Conservation (phyloP, 2,888 invertebrate genomes). For the Temnothorax ravouxi region DNA sequence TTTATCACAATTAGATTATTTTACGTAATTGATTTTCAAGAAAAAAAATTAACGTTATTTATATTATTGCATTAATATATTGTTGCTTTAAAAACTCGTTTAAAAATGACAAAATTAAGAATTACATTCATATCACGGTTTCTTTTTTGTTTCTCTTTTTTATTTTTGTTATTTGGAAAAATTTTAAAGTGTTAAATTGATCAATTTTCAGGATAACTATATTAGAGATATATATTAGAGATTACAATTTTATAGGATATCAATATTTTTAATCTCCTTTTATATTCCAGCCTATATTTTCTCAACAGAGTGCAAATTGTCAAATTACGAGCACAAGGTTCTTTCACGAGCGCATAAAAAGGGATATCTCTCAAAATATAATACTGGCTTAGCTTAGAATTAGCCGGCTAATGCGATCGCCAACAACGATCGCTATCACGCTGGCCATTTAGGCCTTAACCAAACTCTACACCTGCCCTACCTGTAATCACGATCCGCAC, state of each 20-base stretch:
- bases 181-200: background rate
- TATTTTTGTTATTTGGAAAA: background rate
- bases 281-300: background rate
- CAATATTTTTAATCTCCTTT: background rate
- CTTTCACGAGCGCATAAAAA: constrained; percentile 14
- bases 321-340: constrained; percentile 3
- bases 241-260: background rate
- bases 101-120: background rate
- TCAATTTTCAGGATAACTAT: background rate
- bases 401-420: constrained; percentile 77
- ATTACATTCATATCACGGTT: background rate
- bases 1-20: background rate
- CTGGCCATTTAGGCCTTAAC: constrained; percentile 76
- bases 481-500: constrained; percentile 71
- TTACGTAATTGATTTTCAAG: background rate
- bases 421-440: constrained; percentile 78
- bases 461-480: constrained; percentile 79
- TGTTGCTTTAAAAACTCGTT: too few relatives aligned
- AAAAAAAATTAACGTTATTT: background rate
- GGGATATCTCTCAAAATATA: constrained; percentile 65
- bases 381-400: constrained; percentile 77
- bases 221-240: background rate
- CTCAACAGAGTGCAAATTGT: constrained; percentile 27
- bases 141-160: background rate
- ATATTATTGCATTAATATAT: background rate